A percentile compares a stretch with the other conserved stretches of the same genome.
Conservation (phyloP, 2,797 vertebrate species). For the Trachurus trachurus region DNA sequence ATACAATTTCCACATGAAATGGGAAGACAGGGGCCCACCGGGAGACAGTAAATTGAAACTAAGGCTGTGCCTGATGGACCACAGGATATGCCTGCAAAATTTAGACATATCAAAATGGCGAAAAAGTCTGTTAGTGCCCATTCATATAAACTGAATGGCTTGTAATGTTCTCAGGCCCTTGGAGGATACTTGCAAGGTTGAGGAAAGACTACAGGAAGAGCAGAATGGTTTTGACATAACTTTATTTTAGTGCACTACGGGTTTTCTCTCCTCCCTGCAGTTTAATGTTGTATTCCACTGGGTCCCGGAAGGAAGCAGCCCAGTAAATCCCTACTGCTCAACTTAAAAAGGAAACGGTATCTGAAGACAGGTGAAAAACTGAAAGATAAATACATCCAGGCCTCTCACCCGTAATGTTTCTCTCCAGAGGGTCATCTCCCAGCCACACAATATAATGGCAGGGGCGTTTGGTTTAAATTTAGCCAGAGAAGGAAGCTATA, state of each 20-base stretch:
- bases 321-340: conserved; percentile 92
- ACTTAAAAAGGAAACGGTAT: conserved; percentile 93
- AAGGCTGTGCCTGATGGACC: conserved; percentile 96
- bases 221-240: conserved; percentile 98
- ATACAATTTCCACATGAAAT: conserved; percentile 92
- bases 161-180: conserved; percentile 93
- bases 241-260: conserved; percentile 93
- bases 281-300: conserved; percentile 94
- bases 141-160: conserved; percentile 95
- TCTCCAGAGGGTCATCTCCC: conserved; percentile 70
- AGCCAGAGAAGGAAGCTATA: conserved; percentile 78
- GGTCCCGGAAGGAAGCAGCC: conserved; percentile 92
- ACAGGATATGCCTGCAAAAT: conserved; percentile 99
- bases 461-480: conserved; percentile 79
- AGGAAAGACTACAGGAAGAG: conserved; percentile 94
- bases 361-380: conserved; percentile 95
- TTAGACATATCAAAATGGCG: conserved; percentile 94
- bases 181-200: conserved; percentile 90
- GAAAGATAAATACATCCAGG: conserved; percentile 83
- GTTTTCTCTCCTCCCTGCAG: conserved; percentile 92
- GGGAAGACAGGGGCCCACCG: conserved; percentile 91
- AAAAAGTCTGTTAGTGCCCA: conserved; percentile 99
- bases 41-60: conserved; percentile 99
- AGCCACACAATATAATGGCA: conserved; percentile 71
- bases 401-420: conserved; percentile 58